phyloP scores from a whole-genome alignment of 2,888 invertebrate genomes.

The Spodoptera littoralis region DNA sequence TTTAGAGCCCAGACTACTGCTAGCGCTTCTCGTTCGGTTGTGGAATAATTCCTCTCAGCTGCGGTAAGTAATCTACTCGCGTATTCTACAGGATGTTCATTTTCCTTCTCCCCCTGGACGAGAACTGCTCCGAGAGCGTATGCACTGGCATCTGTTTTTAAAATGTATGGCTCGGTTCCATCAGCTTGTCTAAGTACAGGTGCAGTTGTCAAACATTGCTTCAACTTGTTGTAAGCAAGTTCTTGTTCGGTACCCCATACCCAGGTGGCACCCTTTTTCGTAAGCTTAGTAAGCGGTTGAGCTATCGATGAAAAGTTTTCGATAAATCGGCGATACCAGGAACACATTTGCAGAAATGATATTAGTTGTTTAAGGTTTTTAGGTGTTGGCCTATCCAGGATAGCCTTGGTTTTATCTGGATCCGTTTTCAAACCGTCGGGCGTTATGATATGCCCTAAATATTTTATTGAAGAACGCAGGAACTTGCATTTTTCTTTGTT shows the following conservation, averaged over 20 bases:
- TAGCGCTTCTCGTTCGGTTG: conserved; percentile 19
- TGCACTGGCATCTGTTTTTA: conserved; percentile 26
- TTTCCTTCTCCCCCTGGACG: conserved; percentile 4
- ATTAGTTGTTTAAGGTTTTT: conserved; percentile 22
- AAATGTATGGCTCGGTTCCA: conserved; percentile 3
- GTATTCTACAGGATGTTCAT: no score
- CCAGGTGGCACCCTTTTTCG: conserved; percentile 38
- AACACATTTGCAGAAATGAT: conserved; percentile 36
- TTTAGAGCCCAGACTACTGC: conserved; percentile 20
- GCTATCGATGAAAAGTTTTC: conserved; percentile 42
- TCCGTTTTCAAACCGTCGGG: conserved; percentile 37
- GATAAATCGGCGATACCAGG: conserved; percentile 56
- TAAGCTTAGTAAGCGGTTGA: conserved; percentile 36
- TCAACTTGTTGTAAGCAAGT: conserved; percentile 23
- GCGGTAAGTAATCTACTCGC: conserved; percentile 16
- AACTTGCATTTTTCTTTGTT: conserved; percentile 28
- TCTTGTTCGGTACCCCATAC: conserved; percentile 32
- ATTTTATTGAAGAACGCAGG: conserved; percentile 26
- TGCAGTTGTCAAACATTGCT: conserved; percentile 9
- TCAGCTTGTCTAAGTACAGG: conserved; percentile 35
- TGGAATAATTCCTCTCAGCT: conserved; percentile 17
- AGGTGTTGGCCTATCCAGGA: conserved; percentile 26
- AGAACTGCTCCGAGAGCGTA: conserved; percentile 35
- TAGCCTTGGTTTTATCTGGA: conserved; percentile 42
- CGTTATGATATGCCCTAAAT: conserved; percentile 46